phyloP scores from a whole-genome alignment of 2,797 vertebrate species.

The Sebastes umbrosus region DNA sequence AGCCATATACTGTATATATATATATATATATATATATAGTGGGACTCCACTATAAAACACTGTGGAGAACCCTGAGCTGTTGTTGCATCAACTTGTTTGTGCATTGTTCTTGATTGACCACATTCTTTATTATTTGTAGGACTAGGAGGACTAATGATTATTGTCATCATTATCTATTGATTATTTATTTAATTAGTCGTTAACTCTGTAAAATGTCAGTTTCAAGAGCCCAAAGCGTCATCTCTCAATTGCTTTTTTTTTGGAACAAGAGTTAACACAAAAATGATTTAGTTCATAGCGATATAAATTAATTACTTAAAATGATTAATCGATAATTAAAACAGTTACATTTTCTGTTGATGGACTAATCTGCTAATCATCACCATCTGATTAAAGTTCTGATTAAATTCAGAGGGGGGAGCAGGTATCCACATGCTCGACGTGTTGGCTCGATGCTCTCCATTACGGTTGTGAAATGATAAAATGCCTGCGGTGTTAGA shows the following conservation, averaged over 20 bases:
- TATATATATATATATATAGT: no score
- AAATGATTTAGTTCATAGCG: not conserved
- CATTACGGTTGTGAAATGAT: conserved; percentile 19
- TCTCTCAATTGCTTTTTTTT: not conserved
- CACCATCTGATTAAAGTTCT: not conserved
- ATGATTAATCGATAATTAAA: not conserved
- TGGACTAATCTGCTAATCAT: not conserved
- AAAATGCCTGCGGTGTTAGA: not conserved
- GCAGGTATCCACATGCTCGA: not conserved
- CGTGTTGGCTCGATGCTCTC: not conserved
- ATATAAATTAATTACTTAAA: not conserved
- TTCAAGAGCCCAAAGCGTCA: not conserved
- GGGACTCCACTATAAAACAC: not conserved
- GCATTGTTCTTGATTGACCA: not conserved
- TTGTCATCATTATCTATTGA: not conserved
- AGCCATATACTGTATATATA: no score
- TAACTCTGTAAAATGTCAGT: not conserved
- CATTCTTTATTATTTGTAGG: not conserved
- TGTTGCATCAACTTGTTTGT: not conserved
- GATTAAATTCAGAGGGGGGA: not conserved
- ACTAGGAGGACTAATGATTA: not conserved
- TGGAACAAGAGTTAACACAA: not conserved
- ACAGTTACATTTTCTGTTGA: not conserved
- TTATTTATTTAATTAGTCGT: not conserved
- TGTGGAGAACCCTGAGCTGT: not conserved